Evolutionary conservation across 2,888 invertebrate species (phyloP), one percentile per base, ranked within the genome.

Genomic region (Ormia ochracea): DNA sequence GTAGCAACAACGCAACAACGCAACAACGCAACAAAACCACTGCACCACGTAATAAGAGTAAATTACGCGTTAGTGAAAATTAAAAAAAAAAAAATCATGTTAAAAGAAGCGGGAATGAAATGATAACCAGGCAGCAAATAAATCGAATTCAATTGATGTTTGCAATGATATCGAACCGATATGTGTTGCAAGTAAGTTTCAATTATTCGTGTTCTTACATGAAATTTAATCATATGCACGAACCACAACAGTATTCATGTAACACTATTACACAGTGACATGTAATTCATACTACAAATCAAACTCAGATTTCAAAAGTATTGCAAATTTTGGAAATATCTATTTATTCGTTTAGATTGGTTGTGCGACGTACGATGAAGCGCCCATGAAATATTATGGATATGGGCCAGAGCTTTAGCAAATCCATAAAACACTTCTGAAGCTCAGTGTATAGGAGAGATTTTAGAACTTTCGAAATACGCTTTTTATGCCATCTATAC

Each of bases 31-130:
- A 50, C 19, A 36, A 66, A 76, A 59, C 58, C 48, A 28, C 28
- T 17, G 28, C 14, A 45, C 69, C 76, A 43, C 72, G 76, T 76
- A 80, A 80, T 80, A 76, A 72, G 68, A 73, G 76, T 73, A 76
- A 76, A 76, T 80, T 80, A 80, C 48, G 58, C 76, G 72, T 73
- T 76, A 65, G 80, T 63, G 43, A 63, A 70, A 63, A 36, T 54
- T n/a, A 4, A n/a, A 41, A 12, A 26, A 73, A 21, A 43, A 63
- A 69, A 33, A n/a, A n/a, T n/a, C n/a, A n/a, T n/a, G n/a, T n/a
- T n/a, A n/a, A n/a, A n/a, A n/a, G n/a, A n/a, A n/a, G n/a, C n/a
- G 10, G 17, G 0, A 65, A 21, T 19, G 26, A 33, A 14, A 31
- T 26, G 12, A 1, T 38, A 52, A 28, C 17, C 65, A 38, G 28